Base-by-base conservation (phyloP, 2,113 vertebrate genomes). In the Dicaeum eximium region DNA sequence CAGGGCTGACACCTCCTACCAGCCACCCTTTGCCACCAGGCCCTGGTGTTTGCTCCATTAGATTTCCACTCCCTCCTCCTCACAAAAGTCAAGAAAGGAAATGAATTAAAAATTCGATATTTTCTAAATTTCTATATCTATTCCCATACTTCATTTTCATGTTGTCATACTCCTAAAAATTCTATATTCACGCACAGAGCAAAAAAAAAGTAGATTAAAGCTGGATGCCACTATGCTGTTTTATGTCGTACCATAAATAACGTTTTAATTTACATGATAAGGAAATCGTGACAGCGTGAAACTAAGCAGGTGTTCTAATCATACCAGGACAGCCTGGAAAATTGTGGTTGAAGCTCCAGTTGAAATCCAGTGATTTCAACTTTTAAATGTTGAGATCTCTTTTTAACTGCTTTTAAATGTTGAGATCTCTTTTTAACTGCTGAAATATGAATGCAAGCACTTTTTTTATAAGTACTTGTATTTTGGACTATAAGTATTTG, bases 161-260 rank as follows among this genome's bases (percentile, higher is more conserved):
- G 17, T 33, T 56, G 15, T 5, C 10, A 24, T 15, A 5, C 3
- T 28, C 16, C 37, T 56, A 33, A 70, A 83, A 70, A 6, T 13
- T 28, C 48, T 33, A 3, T 42, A 14, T 56, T 31, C 6, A 28
- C 14, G 10, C 15, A 71, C 25, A 73, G n/a, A 35, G 14, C 1
- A 44, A 27, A 69, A 40, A 50, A 50, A 54, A 45, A 13, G 25
- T 27, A 28, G 44, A 22, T 86, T 83, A 28, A 5, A 24, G 7
- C 31, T 25, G n/a, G 11, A 38, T 84, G 53, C 10, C 1, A 0
- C 5, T 27, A 8, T 15, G 53, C 1, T 0, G 1, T 44, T 60
- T 75, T 67, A 38, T 62, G 37, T 23, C 1, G 2, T 15, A 20
- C 19, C 22, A 13, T 51, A 80, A 82, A 35, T 25, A 66, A 62